Evolutionary conservation across 2,797 vertebrate genomes (phyloP), one percentile per base, ranked within the genome.

Genomic region (Leucoraja ocellata): DNA sequence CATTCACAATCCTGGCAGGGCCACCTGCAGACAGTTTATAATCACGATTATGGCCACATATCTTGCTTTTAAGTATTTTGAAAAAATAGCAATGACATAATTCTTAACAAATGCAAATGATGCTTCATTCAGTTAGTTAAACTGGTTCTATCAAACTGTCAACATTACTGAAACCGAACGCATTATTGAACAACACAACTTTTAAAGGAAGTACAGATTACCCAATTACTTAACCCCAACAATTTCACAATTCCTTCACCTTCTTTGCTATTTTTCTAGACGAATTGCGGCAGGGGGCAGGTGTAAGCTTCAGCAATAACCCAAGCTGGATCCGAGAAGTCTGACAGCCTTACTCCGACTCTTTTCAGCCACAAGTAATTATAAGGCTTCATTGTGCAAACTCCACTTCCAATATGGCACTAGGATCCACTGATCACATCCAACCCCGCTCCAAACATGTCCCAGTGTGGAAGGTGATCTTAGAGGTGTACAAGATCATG

Each of bases 1-100:
- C 98, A 58, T 99, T 99, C 94, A 99, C 98, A 93, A 99, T 98
- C n/a, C 98, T 98, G 91, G 98, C 98, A 3, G 98, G 96, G 94
- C 97, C 98, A 95, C 98, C 98, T 99, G 94, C 91, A 93, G 94
- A 95, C 1, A 94, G 81, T 91, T 71, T 39, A 94, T 94, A 94
- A 54, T 94, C 73, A 93, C 93, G 94, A 94, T 94, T 65, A 36
- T 68, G 18, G 36, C 7, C 36, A 88, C 63, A 36, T 18, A 88
- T 10, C 16, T 88, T 68, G 63, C 4, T 65, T 88, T 65, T 36
- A 88, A 88, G 32, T 8, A 36, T 32, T 36, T 21, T 7, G 8
- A 68, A 88, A 88, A 21, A n/a, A 36, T 36, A 78, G 10, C 11
- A 21, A 61, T n/a, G 28, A 11, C 14, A 32, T 63, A 32, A 77